Percentiles rank a stretch among this genome's conserved stretches.
These are phyloP conservation scores for Syncerus caffer DNA, from an alignment of 2,797 vertebrate species.

Conservation along the genomic window DNA sequence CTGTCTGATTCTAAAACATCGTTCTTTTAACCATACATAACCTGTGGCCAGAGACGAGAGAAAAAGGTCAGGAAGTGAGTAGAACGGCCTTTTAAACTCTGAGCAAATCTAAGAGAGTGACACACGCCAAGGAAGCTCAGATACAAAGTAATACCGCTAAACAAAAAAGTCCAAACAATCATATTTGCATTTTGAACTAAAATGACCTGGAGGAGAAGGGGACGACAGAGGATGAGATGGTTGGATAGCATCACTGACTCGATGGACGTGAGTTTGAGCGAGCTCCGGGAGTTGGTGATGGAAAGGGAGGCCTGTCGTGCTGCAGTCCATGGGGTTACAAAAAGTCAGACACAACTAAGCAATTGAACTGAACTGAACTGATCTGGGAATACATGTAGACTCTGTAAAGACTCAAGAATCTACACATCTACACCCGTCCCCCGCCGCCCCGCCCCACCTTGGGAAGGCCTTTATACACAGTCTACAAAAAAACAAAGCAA, in stretches of 20 bases:
- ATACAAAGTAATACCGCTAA: not conserved
- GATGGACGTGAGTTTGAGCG: not conserved
- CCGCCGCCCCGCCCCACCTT: accelerated
- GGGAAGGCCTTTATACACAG: not conserved
- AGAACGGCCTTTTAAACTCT: not conserved
- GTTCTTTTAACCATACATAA: not conserved
- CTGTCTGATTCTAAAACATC: not conserved
- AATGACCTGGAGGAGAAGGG: not conserved
- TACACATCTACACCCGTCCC: not conserved
- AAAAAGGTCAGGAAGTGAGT: not conserved
- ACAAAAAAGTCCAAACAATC: not conserved
- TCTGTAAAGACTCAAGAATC: not conserved
- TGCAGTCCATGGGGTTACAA: not conserved
- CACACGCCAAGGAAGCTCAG: not conserved
- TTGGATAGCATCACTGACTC: not conserved
- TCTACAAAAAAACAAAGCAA: not conserved
- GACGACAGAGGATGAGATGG: not conserved
- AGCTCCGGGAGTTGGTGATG: not conserved
- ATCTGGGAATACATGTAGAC: not conserved
- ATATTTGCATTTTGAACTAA: not conserved
- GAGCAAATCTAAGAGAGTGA: not conserved
- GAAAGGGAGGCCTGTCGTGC: not conserved
- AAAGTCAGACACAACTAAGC: not conserved
- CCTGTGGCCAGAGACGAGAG: not conserved
- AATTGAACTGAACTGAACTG: not conserved